phyloP scores from a whole-genome alignment of 2,797 vertebrate species.

The Lithobates pipiens region DNA sequence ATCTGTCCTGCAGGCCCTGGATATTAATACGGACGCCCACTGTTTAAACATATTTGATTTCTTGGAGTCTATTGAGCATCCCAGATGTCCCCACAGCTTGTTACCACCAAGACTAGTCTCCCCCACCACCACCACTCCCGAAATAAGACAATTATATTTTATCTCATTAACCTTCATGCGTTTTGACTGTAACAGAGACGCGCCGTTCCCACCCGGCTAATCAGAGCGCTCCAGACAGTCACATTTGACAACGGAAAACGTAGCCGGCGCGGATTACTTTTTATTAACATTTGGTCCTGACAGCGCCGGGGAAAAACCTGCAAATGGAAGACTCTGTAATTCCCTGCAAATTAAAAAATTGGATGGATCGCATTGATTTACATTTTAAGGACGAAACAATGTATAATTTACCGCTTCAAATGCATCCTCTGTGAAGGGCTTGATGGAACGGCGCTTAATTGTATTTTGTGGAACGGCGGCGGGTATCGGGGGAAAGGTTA shows the following conservation, averaged over 20 bases:
- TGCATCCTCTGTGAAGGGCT: not conserved
- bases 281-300: conserved; percentile 9
- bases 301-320: not conserved
- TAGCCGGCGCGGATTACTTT: not conserved
- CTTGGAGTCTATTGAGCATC: conserved; percentile 25
- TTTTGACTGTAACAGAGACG: conserved; percentile 30
- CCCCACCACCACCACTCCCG: conserved; percentile 18
- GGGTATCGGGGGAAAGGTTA: not conserved
- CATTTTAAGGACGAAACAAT: conserved; percentile 15
- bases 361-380: not conserved
- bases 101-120: conserved; percentile 20
- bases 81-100: conserved; percentile 45
- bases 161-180: conserved; percentile 58
- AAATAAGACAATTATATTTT: conserved; percentile 34
- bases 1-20: not conserved
- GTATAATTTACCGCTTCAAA: conserved; percentile 23
- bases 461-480: not conserved
- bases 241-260: not conserved
- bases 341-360: conserved; percentile 3
- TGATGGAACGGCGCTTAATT: not conserved
- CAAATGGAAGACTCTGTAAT: not conserved
- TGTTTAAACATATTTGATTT: not conserved
- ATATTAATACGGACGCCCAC: not conserved
- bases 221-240: not conserved
- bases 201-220: not conserved